phyloP scores from a whole-genome alignment of 2,113 vertebrate species.

The Shinisaurus crocodilurus region DNA sequence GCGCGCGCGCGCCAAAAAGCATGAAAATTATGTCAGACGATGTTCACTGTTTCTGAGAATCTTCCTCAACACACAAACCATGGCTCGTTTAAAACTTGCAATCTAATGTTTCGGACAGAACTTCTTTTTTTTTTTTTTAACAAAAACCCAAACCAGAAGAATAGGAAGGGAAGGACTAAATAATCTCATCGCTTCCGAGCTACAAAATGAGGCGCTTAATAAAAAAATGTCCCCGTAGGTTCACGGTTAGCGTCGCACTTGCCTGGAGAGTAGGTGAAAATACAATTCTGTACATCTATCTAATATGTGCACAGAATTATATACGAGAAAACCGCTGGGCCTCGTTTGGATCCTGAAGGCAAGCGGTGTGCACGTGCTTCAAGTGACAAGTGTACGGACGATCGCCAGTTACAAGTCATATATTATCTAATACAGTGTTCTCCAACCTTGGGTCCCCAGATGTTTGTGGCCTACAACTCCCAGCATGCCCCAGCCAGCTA shows the following conservation, averaged over 20 bases:
- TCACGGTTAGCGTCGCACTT: slow-evolving; percentile 8
- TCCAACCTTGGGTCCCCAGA: no score
- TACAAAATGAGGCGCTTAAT: neutral
- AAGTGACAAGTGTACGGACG: neutral
- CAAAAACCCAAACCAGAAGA: neutral
- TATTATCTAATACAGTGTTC: slow-evolving; percentile 6
- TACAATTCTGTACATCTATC: neutral
- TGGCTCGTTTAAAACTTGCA: neutral
- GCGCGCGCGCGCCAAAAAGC: no score
- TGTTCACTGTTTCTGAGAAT: neutral
- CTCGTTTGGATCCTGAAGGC: neutral
- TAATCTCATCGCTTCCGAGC: neutral
- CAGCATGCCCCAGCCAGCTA: no score
- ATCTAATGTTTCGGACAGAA: neutral
- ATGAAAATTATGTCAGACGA: neutral
- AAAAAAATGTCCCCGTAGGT: neutral
- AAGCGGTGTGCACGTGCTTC: neutral
- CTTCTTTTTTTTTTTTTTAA: neutral
- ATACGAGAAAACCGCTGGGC: neutral
- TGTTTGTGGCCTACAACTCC: no score
- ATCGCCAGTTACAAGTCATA: neutral
- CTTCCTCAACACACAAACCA: no score
- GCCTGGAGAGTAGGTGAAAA: neutral
- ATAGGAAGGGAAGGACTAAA: neutral
- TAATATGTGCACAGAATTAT: neutral